Conservation (phyloP, 1,140 invertebrate species). For the Sesamia nonagrioides region DNA sequence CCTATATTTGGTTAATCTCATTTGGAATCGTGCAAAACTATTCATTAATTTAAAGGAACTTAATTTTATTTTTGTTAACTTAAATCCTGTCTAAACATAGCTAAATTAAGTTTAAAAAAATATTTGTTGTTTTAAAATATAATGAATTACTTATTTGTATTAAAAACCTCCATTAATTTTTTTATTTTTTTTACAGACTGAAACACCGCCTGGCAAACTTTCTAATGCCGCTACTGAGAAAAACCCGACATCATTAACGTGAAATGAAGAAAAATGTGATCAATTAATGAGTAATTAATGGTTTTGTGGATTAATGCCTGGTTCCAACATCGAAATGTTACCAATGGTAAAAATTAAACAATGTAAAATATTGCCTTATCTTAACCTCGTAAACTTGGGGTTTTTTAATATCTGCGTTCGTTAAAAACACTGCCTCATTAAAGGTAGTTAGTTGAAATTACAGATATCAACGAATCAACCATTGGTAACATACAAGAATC, state of each 20-base stretch:
- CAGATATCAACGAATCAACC: background rate
- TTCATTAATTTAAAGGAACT: background rate
- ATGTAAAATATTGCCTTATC: too few relatives aligned
- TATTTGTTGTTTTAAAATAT: background rate
- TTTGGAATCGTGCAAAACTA: conserved; percentile 25
- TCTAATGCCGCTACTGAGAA: conserved; percentile 75
- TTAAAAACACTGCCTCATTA: background rate
- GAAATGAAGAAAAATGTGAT: conserved; percentile 39
- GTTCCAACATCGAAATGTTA: background rate
- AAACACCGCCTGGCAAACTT: conserved; percentile 76
- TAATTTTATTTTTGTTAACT: background rate
- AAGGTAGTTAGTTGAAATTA: background rate
- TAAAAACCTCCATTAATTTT: background rate
- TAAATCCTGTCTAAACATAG: too few relatives aligned
- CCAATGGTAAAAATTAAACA: background rate
- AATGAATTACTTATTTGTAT: background rate
- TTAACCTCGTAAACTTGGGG: background rate
- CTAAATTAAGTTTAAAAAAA: background rate
- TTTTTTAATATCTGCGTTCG: background rate
- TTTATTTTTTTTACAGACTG: conserved; percentile 73
- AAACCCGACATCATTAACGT: conserved; percentile 74
- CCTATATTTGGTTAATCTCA: background rate
- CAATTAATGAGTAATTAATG: conserved; percentile 5
- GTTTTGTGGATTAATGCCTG: background rate
- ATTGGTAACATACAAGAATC: background rate